Conservation (phyloP, 2,888 invertebrate genomes). For the Gandaritis pyraliata region DNA sequence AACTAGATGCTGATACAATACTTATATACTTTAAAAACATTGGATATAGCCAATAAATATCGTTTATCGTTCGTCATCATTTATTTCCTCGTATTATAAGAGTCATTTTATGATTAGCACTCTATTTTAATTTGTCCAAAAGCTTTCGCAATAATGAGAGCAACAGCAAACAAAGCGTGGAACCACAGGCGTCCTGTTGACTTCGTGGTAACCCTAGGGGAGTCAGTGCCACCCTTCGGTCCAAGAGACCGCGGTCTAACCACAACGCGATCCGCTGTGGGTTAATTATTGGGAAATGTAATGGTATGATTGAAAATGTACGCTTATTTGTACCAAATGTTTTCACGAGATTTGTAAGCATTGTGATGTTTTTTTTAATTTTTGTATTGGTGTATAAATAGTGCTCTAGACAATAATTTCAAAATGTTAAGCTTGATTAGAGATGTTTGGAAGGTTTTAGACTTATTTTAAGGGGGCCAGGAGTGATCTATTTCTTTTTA, state of each 20-base stretch:
- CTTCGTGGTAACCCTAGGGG: conserved; percentile 60
- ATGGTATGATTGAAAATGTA: conserved; percentile 6
- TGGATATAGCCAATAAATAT: not conserved
- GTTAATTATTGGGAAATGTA: conserved; percentile 33
- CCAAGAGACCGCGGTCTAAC: conserved; percentile 38
- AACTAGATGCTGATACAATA: no score
- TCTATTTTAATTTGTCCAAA: conserved; percentile 25
- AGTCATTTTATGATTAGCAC: conserved; percentile 20
- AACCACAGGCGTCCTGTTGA: conserved; percentile 49
- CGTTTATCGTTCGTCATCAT: not conserved
- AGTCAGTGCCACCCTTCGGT: conserved; percentile 56
- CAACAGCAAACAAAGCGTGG: conserved; percentile 46
- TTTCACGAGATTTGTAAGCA: not conserved
- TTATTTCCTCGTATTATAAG: not conserved
- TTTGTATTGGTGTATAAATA: no score
- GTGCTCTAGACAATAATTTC: no score
- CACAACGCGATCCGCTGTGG: conserved; percentile 50
- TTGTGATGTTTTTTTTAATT: not conserved
- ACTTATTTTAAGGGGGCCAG: no score
- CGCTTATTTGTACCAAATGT: not conserved
- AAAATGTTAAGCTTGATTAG: no score
- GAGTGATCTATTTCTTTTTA: no score
- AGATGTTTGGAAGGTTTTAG: no score
- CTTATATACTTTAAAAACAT: no score
- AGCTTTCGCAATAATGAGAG: conserved; percentile 32